Evolutionary conservation across 2,797 vertebrate species (phyloP).

Genomic region (Yasuhikotakia modesta): DNA sequence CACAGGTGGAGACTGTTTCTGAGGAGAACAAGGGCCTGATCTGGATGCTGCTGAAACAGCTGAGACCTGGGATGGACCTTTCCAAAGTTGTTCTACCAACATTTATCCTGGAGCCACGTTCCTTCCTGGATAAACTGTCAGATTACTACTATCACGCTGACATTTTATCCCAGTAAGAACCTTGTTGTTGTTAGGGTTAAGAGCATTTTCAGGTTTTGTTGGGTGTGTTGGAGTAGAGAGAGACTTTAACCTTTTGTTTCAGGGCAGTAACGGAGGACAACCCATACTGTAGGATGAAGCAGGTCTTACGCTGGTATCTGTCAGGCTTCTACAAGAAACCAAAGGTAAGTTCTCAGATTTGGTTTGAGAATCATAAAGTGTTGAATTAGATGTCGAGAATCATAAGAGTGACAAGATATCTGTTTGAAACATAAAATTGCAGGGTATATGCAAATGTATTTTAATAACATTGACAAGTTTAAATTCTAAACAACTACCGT

Average conservation of each 20-base stretch:
- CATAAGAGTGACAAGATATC: too few relatives aligned
- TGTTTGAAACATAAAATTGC: too few relatives aligned
- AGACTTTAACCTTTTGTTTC: constrained; percentile 19
- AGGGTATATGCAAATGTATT: too few relatives aligned
- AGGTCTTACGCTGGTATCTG: constrained; percentile 93
- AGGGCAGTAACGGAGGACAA: constrained; percentile 88
- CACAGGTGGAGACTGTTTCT: constrained; percentile 91
- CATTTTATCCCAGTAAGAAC: constrained; percentile 91
- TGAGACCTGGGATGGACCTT: constrained; percentile 94
- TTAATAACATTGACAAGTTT: too few relatives aligned
- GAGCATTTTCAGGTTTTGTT: not conserved
- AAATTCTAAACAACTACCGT: too few relatives aligned
- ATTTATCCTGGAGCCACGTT: constrained; percentile 94
- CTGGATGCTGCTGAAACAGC: constrained; percentile 90
- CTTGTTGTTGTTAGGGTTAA: not conserved
- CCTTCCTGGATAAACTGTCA: constrained; percentile 93
- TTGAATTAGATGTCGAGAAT: too few relatives aligned
- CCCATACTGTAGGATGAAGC: constrained; percentile 89
- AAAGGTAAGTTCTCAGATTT: constrained; percentile 79
- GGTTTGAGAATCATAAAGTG: not conserved
- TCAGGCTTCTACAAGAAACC: constrained; percentile 99
- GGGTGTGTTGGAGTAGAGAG: not conserved
- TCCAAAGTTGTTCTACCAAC: constrained; percentile 94
- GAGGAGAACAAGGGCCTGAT: constrained; percentile 93
- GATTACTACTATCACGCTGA: constrained; percentile 95